Conservation (phyloP, 2,113 vertebrate species). For the Antennarius striatus region DNA sequence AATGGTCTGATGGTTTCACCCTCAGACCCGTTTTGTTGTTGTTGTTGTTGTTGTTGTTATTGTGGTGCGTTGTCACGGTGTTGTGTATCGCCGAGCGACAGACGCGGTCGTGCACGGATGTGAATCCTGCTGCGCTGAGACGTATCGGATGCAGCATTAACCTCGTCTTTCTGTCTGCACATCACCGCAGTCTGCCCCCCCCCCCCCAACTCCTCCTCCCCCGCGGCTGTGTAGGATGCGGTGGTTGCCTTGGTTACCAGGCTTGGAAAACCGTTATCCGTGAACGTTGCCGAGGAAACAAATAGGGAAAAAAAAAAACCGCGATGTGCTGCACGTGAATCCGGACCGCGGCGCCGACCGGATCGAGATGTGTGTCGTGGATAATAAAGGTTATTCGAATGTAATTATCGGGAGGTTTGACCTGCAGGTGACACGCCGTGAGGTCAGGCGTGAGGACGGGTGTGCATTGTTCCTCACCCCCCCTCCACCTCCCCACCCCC, state of each 20-base stretch:
- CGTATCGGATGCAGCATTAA: too few species aligned
- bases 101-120: too few species aligned
- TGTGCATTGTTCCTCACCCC: slow-evolving; percentile 9
- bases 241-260: slow-evolving; percentile 83
- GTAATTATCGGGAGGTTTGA: not conserved
- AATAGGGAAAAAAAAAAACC: not conserved
- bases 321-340: too few species aligned
- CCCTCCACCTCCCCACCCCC: too few species aligned
- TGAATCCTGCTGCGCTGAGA: too few species aligned
- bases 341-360: too few species aligned
- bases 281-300: slow-evolving; percentile 65
- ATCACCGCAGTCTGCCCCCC: not conserved
- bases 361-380: too few species aligned
- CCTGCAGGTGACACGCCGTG: not conserved
- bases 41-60: too few species aligned
- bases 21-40: too few species aligned
- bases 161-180: slow-evolving; percentile 11
- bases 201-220: slow-evolving; percentile 51
- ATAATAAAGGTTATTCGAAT: not conserved
- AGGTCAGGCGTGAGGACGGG: slow-evolving; percentile 18
- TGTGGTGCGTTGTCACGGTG: too few species aligned
- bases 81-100: too few species aligned
- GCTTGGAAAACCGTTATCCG: slow-evolving; percentile 31
- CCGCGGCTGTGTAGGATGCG: slow-evolving; percentile 60
- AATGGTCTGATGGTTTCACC: too few species aligned